Percentiles rank a stretch among this genome's conserved stretches.
Conservation (phyloP, 2,113 vertebrate genomes). For the Xiphorhynchus elegans region DNA sequence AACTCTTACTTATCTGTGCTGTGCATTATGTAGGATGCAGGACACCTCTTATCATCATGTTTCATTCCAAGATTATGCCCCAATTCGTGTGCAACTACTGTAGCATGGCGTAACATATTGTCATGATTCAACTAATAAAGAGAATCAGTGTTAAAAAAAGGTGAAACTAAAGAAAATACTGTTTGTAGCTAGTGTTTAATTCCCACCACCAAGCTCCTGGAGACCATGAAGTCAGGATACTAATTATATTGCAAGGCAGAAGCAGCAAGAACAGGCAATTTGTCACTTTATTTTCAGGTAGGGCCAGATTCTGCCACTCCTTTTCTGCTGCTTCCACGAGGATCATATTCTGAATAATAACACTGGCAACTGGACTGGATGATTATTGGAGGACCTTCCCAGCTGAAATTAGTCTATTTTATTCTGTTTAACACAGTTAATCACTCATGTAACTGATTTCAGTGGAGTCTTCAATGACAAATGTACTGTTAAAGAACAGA, state of each 20-base stretch:
- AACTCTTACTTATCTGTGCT: constrained; percentile 71
- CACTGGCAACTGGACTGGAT: background rate
- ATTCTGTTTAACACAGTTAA: background rate
- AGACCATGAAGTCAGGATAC: background rate
- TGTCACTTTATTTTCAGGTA: background rate
- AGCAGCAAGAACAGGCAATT: background rate
- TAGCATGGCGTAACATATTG: constrained; percentile 63
- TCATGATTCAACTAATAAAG: constrained; percentile 59
- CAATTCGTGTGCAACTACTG: constrained; percentile 86
- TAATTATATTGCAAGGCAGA: background rate
- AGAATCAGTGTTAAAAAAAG: background rate
- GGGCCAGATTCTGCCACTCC: background rate
- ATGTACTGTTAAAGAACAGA: background rate
- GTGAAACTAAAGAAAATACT: background rate
- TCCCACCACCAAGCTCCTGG: background rate
- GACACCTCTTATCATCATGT: constrained; percentile 75
- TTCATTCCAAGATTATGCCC: constrained; percentile 89
- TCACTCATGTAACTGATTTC: background rate
- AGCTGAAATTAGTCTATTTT: background rate
- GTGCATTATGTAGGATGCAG: constrained; percentile 81
- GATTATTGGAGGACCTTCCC: background rate
- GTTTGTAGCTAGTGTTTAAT: background rate
- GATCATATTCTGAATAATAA: background rate
- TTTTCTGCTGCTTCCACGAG: background rate
- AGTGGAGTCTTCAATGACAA: background rate